These are phyloP conservation scores for Ganaspis sp. DNA, from an alignment of 1,140 invertebrate species.

Conservation along the genomic window DNA sequence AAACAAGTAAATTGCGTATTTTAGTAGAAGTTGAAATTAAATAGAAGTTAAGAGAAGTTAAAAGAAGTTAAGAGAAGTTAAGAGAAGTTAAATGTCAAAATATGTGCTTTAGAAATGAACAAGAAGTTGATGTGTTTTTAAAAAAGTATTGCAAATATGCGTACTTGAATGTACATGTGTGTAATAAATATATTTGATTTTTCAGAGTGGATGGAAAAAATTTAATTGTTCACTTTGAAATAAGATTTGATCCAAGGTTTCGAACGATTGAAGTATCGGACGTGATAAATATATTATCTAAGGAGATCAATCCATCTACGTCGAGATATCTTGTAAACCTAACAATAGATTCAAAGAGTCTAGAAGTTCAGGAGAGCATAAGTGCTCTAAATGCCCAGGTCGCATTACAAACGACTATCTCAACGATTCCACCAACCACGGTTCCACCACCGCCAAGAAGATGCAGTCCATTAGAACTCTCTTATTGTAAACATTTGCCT, in stretches of 20 bases:
- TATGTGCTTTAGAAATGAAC: no score
- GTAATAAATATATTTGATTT: slow-evolving; percentile 32
- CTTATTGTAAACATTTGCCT: slow-evolving; percentile 84
- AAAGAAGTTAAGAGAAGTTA: no score
- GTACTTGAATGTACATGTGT: no score
- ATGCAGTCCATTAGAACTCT: slow-evolving; percentile 81
- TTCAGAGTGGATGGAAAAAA: slow-evolving; percentile 80
- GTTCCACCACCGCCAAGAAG: slow-evolving; percentile 78
- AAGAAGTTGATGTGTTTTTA: no score
- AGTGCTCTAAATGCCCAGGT: slow-evolving; percentile 76
- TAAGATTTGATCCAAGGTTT: slow-evolving; percentile 81
- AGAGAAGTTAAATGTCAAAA: no score
- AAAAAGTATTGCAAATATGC: no score
- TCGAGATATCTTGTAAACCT: slow-evolving; percentile 80
- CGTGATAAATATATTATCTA: slow-evolving; percentile 77
- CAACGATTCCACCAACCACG: slow-evolving; percentile 76
- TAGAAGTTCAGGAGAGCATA: slow-evolving; percentile 81
- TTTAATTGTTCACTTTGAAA: slow-evolving; percentile 84
- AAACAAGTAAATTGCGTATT: no score
- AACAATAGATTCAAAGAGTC: slow-evolving; percentile 81
- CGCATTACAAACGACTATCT: slow-evolving; percentile 76
- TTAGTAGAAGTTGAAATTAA: no score
- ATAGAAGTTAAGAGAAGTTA: no score
- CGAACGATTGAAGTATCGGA: slow-evolving; percentile 75
- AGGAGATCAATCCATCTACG: slow-evolving; percentile 76